Evolutionary conservation across 2,888 invertebrate genomes (phyloP).

Genomic region (Acronicta leporina): DNA sequence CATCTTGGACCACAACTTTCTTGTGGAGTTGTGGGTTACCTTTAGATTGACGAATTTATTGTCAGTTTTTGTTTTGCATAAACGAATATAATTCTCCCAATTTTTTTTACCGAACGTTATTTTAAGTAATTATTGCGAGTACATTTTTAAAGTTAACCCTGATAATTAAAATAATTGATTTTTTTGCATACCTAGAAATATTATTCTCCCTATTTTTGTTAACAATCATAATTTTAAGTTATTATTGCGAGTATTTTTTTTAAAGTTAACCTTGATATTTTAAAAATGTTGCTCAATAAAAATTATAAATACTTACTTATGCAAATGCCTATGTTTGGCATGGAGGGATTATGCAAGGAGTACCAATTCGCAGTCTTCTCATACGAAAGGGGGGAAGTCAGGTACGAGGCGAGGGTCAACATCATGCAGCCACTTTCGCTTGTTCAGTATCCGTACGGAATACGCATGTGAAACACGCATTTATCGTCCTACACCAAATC

Average conservation of each 20-base stretch:
- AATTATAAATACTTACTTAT: conserved; percentile 1
- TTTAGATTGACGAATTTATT: not conserved
- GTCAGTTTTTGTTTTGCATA: not conserved
- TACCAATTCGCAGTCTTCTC: conserved; percentile 48
- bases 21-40: conserved; percentile 1
- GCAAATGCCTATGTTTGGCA: conserved; percentile 9
- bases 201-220: too few species aligned
- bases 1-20: conserved; percentile 5
- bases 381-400: conserved; percentile 65
- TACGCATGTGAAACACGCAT: conserved; percentile 72
- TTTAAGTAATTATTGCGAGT: too few species aligned
- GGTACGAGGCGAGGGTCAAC: conserved; percentile 64
- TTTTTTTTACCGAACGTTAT: too few species aligned
- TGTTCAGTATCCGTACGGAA: conserved; percentile 71
- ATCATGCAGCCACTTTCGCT: conserved; percentile 78
- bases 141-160: too few species aligned
- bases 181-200: too few species aligned
- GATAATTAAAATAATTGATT: too few species aligned
- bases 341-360: conserved; percentile 48
- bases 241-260: too few species aligned
- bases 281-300: not conserved
- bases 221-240: too few species aligned
- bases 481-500: conserved; percentile 37
- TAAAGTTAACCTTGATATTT: too few species aligned
- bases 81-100: too few species aligned